Evolutionary conservation across 2,113 vertebrate species (phyloP), one percentile per base, ranked within the genome.

Genomic region (Erinaceus europaeus): DNA sequence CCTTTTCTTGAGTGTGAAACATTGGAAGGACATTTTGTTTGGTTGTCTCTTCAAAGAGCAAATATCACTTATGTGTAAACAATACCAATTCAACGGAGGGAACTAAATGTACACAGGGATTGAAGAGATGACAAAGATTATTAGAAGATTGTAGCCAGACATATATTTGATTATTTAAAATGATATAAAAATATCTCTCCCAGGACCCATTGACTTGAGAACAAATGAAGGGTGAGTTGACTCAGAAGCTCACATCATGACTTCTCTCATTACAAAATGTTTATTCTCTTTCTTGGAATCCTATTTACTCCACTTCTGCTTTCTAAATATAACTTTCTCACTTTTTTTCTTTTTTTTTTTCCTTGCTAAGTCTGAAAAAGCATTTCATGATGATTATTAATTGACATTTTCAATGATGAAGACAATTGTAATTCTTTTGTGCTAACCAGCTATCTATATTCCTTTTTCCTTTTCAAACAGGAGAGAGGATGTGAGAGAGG

Each of bases 21-120:
- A 91, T 50, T 53, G 74, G 69, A 90, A 69, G 32, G 42, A 84
- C 61, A 84, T 89, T 82, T 80, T 80, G 55, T 83, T 83, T 83
- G 77, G 32, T 57, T 69, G 6, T 36, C 11, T 89, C 42, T 52
- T 86, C 67, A 68, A 79, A 86, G 59, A 94, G 52, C 44, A 38
- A 80, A 36, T 82, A 76, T 59, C 52, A 67, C 34, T 86, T 91
- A 29, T 84, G 73, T 93, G 69, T 91, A 81, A 95, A 88, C 86
- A 91, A 78, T 86, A 89, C 89, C 87, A 89, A 46, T 61, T 89
- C 89, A 95, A 93, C 61, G 94, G 91, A 93, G 84, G 92, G 92
- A 94, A 84, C 84, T 93, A 94, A 90, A 9, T 74, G 73, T 81
- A 86, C 87, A 78, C 48, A 65, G 44, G 92, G 86, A 90, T 40